These are phyloP conservation scores for Ryuthela nishihirai DNA, from an alignment of 2,888 invertebrate species.

Conservation along the genomic window DNA sequence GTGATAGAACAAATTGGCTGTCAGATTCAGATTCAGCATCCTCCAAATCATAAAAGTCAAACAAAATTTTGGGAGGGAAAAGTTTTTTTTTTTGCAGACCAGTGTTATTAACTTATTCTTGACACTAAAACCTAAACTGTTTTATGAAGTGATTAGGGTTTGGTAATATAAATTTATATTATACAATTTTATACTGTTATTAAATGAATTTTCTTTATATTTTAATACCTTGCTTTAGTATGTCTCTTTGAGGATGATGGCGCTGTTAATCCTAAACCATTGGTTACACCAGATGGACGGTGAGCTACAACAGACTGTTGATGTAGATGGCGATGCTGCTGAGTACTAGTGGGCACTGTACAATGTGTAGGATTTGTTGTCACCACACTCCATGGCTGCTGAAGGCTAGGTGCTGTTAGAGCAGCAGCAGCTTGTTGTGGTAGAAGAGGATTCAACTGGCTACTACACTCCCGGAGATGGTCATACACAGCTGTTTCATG, in stretches of 20 bases:
- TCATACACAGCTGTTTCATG: slow-evolving; percentile 41
- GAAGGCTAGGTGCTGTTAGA: slow-evolving; percentile 29
- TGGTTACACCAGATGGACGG: slow-evolving; percentile 11
- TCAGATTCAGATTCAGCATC: too few relatives aligned
- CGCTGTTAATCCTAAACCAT: not conserved
- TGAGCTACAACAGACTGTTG: slow-evolving; percentile 21
- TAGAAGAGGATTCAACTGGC: slow-evolving; percentile 37
- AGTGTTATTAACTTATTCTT: too few relatives aligned
- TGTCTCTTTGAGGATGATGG: slow-evolving; percentile 36
- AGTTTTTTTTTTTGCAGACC: too few relatives aligned
- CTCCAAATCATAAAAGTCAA: too few relatives aligned
- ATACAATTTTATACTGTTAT: not conserved
- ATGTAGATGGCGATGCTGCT: slow-evolving; percentile 46
- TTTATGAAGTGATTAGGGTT: too few relatives aligned
- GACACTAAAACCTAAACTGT: too few relatives aligned
- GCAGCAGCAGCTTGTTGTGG: slow-evolving; percentile 32
- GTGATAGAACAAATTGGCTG: too few relatives aligned
- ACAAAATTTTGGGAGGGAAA: too few relatives aligned
- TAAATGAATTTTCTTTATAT: not conserved
- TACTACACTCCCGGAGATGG: slow-evolving; percentile 34
- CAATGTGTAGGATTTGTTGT: slow-evolving; percentile 16
- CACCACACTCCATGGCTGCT: slow-evolving; percentile 42
- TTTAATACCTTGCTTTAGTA: slow-evolving; percentile 17
- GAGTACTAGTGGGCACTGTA: slow-evolving; percentile 33
- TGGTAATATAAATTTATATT: too few relatives aligned